Conservation (phyloP, 2,888 invertebrate genomes). For the Micropterix aruncella region DNA sequence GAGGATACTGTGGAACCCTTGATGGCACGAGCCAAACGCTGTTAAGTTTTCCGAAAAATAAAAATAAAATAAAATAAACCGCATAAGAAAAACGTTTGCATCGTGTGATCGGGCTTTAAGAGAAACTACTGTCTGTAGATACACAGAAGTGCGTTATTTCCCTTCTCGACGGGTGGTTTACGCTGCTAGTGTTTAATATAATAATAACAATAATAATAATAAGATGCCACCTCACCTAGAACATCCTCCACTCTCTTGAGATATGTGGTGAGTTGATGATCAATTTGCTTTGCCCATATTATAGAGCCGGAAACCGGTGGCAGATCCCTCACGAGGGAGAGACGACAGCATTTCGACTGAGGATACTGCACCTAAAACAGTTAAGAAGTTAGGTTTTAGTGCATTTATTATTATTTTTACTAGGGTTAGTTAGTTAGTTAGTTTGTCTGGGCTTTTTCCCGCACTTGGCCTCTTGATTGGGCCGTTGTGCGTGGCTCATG, state of each 20-base stretch:
- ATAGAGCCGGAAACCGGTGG: conserved; percentile 97
- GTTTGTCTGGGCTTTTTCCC: too few relatives aligned
- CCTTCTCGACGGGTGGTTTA: not conserved
- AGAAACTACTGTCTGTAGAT: too few relatives aligned
- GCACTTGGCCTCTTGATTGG: too few relatives aligned
- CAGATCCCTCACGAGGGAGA: conserved; percentile 85
- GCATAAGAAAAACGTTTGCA: too few relatives aligned
- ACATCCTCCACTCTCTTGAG: conserved; percentile 96
- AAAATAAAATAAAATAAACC: not conserved
- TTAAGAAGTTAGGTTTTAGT: conserved; percentile 4
- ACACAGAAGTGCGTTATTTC: not conserved
- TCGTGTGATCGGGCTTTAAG: too few relatives aligned
- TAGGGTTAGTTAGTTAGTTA: too few relatives aligned
- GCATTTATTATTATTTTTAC: not conserved
- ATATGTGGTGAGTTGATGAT: conserved; percentile 92
- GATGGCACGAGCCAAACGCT: too few relatives aligned
- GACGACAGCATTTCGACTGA: conserved; percentile 83
- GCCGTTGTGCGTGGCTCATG: too few relatives aligned
- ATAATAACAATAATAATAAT: too few relatives aligned
- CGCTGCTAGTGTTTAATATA: conserved; percentile 1
- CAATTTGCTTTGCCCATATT: conserved; percentile 98
- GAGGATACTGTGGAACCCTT: too few relatives aligned
- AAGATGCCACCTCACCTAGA: too few relatives aligned
- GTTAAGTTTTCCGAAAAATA: too few relatives aligned
- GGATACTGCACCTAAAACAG: conserved; percentile 74